A percentile compares a stretch with the other conserved stretches of the same genome.
These are phyloP conservation scores for Flexamia atlantica DNA, from an alignment of 2,888 invertebrate genomes.

Conservation along the genomic window DNA sequence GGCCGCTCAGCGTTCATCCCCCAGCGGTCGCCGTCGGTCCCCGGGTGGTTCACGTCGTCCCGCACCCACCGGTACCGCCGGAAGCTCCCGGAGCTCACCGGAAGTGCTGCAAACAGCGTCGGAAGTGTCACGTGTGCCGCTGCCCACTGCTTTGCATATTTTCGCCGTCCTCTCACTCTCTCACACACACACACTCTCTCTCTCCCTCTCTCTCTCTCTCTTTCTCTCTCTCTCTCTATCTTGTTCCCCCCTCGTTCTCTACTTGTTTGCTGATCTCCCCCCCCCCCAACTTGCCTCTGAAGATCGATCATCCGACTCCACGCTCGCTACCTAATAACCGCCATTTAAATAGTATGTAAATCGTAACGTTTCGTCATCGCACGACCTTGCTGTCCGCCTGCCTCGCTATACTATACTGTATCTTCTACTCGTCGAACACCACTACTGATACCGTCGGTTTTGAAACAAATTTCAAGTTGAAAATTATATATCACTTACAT, in stretches of 20 bases:
- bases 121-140: constrained; percentile 59
- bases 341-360: constrained; percentile 57
- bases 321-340: constrained; percentile 53
- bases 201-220: neutral
- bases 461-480: too few relatives aligned
- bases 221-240: constrained; percentile 7
- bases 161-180: constrained; percentile 46
- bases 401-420: neutral
- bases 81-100: neutral
- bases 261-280: constrained; percentile 40
- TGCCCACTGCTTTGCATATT: constrained; percentile 56
- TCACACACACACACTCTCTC: too few relatives aligned
- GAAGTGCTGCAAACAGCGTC: constrained; percentile 44
- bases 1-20: neutral
- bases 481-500: too few relatives aligned
- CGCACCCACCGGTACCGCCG: neutral
- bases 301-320: constrained; percentile 43
- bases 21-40: neutral
- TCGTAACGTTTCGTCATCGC: constrained; percentile 37
- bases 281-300: neutral
- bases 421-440: neutral
- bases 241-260: neutral
- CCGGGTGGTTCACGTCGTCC: constrained; percentile 2
- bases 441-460: too few relatives aligned
- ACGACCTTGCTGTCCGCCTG: neutral